These are phyloP conservation scores for Chelon labrosus DNA, from an alignment of 2,797 vertebrate species.

Conservation along the genomic window DNA sequence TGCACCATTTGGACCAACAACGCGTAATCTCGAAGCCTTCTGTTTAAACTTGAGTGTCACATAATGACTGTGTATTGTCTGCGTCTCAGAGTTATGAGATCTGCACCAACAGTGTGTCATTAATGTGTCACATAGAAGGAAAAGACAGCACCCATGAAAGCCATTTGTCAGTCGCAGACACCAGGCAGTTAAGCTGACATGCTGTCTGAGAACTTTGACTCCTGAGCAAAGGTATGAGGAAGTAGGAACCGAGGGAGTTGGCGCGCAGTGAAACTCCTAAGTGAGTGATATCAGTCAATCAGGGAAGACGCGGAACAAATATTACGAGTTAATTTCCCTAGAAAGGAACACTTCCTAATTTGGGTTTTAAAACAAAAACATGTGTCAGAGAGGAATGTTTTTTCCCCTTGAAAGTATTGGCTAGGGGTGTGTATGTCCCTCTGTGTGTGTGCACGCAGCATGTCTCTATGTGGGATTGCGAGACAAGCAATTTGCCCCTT, in stretches of 20 bases:
- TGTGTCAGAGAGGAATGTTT: constrained; percentile 16
- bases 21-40: constrained; percentile 11
- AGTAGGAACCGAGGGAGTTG: constrained; percentile 55
- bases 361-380: constrained; percentile 33
- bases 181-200: constrained; percentile 57
- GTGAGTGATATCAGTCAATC: constrained; percentile 39
- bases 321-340: constrained; percentile 39
- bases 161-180: constrained; percentile 39
- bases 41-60: constrained; percentile 14
- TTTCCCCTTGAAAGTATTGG: constrained; percentile 30
- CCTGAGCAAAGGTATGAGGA: constrained; percentile 82
- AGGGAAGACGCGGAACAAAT: constrained; percentile 9
- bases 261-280: not conserved
- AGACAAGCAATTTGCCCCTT: constrained; percentile 69
- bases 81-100: constrained; percentile 19
- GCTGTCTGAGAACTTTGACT: constrained; percentile 79
- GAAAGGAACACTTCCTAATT: constrained; percentile 56
- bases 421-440: constrained; percentile 20
- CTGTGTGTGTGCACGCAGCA: constrained; percentile 7
- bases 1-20: constrained; percentile 18
- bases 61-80: constrained; percentile 27
- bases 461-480: constrained; percentile 55
- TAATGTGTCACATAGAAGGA: constrained; percentile 42
- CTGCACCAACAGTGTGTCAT: constrained; percentile 23
- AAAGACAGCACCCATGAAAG: constrained; percentile 33